phyloP scores from a whole-genome alignment of 2,888 invertebrate species.

The Stenoptilia bipunctidactyla region DNA sequence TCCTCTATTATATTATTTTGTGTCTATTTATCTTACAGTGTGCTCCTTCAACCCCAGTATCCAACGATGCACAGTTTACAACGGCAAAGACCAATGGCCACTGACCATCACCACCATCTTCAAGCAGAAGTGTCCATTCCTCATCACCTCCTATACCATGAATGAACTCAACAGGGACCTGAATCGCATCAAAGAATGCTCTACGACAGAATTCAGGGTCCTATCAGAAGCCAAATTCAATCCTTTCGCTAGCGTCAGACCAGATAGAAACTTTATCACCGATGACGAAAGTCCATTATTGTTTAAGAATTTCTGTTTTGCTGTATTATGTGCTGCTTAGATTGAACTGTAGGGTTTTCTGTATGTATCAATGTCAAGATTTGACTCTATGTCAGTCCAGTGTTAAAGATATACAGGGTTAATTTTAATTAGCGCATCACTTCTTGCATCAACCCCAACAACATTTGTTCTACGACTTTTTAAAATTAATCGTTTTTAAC shows the following conservation, averaged over 20 bases:
- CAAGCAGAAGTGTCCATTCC: slow-evolving; percentile 68
- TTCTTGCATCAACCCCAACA: too few relatives aligned
- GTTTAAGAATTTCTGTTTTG: slow-evolving; percentile 78
- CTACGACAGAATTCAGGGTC: slow-evolving; percentile 55
- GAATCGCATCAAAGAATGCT: slow-evolving; percentile 61
- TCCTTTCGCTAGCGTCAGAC: slow-evolving; percentile 76
- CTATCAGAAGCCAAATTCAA: slow-evolving; percentile 71
- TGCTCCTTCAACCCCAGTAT: slow-evolving; percentile 81
- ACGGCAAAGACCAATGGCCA: slow-evolving; percentile 76
- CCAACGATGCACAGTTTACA: slow-evolving; percentile 75
- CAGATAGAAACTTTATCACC: slow-evolving; percentile 81
- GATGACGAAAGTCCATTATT: slow-evolving; percentile 78
- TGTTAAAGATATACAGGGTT: too few relatives aligned
- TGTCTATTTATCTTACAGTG: slow-evolving; percentile 51
- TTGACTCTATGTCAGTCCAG: too few relatives aligned
- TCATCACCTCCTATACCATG: slow-evolving; percentile 77
- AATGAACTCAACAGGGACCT: slow-evolving; percentile 76
- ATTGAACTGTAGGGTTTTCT: slow-evolving; percentile 17
- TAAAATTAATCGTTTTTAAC: too few relatives aligned
- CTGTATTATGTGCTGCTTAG: slow-evolving; percentile 53
- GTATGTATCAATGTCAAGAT: too few relatives aligned
- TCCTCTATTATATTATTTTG: too few relatives aligned
- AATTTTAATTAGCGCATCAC: too few relatives aligned
- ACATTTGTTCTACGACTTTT: too few relatives aligned
- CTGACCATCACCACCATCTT: slow-evolving; percentile 71